Percentiles rank a stretch among this genome's conserved stretches.
phyloP scores from a whole-genome alignment of 2,888 invertebrate species.

The Cheilosia pagana region DNA sequence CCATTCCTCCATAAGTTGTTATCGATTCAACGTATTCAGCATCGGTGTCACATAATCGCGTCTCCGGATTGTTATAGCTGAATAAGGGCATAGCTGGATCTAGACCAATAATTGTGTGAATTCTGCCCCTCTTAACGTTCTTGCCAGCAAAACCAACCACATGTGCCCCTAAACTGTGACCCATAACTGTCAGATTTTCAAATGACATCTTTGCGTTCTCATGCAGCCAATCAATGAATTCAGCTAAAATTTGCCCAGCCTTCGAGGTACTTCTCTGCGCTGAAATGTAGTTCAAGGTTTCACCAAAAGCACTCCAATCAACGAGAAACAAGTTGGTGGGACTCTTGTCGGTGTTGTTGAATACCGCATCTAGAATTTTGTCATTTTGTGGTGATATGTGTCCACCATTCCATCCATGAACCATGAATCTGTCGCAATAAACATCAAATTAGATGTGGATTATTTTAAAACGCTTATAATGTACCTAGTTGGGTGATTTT shows the following conservation, averaged over 20 bases:
- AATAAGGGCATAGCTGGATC: constrained; percentile 76
- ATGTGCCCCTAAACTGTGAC: constrained; percentile 85
- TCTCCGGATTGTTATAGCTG: constrained; percentile 23
- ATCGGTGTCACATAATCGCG: constrained; percentile 70
- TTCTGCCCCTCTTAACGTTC: constrained; percentile 84
- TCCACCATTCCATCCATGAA: constrained; percentile 85
- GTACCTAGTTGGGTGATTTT: constrained; percentile 38
- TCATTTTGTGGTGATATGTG: constrained; percentile 80
- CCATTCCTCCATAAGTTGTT: constrained; percentile 74
- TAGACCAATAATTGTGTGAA: constrained; percentile 84
- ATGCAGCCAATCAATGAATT: constrained; percentile 81
- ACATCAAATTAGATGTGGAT: neutral
- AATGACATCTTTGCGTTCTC: constrained; percentile 83
- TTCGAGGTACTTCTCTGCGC: constrained; percentile 82
- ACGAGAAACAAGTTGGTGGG: constrained; percentile 85
- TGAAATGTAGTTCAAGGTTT: constrained; percentile 84
- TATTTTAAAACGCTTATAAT: neutral
- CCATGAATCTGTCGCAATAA: constrained; percentile 78
- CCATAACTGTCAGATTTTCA: constrained; percentile 84
- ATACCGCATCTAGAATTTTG: constrained; percentile 82
- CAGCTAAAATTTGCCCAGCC: constrained; percentile 71
- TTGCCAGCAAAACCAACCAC: constrained; percentile 85
- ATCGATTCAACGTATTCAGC: constrained; percentile 76
- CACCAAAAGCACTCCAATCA: constrained; percentile 85
- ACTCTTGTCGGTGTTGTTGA: constrained; percentile 84